Conservation (phyloP, 2,797 vertebrate genomes). For the Phoxinus dragarum region DNA sequence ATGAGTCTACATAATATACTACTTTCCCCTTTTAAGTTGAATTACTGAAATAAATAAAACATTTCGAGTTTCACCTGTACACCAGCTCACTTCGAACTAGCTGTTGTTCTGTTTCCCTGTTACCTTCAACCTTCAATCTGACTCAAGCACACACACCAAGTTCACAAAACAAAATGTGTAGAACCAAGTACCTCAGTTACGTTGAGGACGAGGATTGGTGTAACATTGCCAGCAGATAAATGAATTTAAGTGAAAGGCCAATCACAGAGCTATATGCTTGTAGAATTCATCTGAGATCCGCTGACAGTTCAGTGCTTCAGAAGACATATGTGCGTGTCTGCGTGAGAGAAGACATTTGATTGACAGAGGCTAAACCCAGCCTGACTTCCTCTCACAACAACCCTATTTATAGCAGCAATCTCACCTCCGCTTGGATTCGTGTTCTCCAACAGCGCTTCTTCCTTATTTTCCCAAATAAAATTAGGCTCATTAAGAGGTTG, state of each 20-base stretch:
- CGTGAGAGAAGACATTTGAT: conserved; percentile 33
- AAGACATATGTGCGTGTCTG: conserved; percentile 13
- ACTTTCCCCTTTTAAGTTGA: too few relatives aligned
- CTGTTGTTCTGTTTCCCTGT: background rate
- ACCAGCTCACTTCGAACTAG: background rate
- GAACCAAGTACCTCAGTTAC: background rate
- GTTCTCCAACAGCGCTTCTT: conserved; percentile 32
- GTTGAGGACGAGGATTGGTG: background rate
- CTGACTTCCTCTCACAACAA: conserved; percentile 40
- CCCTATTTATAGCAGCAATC: conserved; percentile 42
- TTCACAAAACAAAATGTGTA: background rate
- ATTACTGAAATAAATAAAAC: too few relatives aligned
- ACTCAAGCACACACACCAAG: background rate
- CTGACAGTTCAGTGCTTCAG: conserved; percentile 18
- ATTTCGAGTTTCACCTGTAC: too few relatives aligned
- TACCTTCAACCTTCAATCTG: background rate
- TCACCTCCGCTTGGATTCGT: conserved; percentile 19
- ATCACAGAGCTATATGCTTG: background rate
- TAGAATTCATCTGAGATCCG: conserved; percentile 4
- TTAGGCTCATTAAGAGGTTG: conserved; percentile 25
- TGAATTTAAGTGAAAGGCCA: background rate
- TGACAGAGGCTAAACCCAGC: conserved; percentile 45
- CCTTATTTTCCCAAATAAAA: conserved; percentile 34
- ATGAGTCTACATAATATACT: too few relatives aligned
- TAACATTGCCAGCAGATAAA: background rate